Evolutionary conservation across 2,797 vertebrate genomes (phyloP).

Genomic region (Strix occidentalis): DNA sequence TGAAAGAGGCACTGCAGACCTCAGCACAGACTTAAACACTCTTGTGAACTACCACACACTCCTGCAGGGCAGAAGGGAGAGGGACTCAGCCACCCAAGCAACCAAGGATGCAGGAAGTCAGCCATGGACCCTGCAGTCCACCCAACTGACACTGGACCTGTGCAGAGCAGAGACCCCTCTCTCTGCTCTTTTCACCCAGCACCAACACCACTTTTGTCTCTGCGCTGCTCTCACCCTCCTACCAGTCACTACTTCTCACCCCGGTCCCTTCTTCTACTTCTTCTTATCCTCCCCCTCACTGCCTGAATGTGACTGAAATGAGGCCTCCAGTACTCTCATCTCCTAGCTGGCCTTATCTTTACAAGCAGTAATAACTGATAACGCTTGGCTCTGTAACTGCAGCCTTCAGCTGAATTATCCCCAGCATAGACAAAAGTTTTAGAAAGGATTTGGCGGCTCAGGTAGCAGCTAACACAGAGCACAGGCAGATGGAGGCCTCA

Average conservation of each 20-base stretch:
- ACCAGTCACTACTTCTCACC: not conserved
- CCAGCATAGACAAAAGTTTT: not conserved
- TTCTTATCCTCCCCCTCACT: not conserved
- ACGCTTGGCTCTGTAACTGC: not conserved
- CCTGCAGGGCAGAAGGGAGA: not conserved
- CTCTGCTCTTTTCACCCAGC: not conserved
- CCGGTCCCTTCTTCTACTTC: not conserved
- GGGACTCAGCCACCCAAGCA: not conserved
- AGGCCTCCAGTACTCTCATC: not conserved
- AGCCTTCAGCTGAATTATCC: conserved; percentile 24
- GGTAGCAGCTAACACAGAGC: not conserved
- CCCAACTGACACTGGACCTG: fast-evolving
- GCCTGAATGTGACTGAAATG: not conserved
- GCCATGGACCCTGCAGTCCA: not conserved
- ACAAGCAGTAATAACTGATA: not conserved
- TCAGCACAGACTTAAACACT: fast-evolving
- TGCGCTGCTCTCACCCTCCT: not conserved
- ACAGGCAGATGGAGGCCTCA: not conserved
- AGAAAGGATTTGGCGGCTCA: conserved; percentile 33
- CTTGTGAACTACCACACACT: not conserved
- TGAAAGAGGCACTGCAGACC: not conserved
- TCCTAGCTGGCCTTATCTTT: not conserved
- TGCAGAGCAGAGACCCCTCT: not conserved
- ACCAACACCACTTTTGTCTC: not conserved
- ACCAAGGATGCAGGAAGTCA: not conserved